phyloP scores from a whole-genome alignment of 1,140 invertebrate genomes.

The Phocides pigmalion region DNA sequence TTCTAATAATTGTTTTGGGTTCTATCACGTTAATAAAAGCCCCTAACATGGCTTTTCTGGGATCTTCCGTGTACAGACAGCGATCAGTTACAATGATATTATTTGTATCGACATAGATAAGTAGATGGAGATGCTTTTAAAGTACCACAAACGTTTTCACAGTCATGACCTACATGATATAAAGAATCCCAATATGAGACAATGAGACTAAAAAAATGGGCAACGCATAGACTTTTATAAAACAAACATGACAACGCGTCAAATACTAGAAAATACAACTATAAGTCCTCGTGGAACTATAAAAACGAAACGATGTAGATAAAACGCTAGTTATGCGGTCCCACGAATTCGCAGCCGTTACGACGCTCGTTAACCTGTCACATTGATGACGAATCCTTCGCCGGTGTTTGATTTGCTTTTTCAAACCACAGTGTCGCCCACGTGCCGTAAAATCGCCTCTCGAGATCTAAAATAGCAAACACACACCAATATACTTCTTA shows the following conservation, averaged over 20 bases:
- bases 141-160: too few species aligned
- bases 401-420: slow-evolving; percentile 7
- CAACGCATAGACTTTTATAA: too few species aligned
- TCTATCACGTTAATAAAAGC: too few species aligned
- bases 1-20: too few species aligned
- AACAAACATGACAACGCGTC: not conserved
- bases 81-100: too few species aligned
- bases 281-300: slow-evolving; percentile 2
- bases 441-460: not conserved
- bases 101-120: too few species aligned
- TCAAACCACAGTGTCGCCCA: slow-evolving; percentile 4
- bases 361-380: slow-evolving; percentile 39
- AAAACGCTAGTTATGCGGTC: slow-evolving; percentile 9
- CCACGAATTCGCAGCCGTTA: slow-evolving; percentile 4
- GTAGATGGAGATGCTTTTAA: too few species aligned
- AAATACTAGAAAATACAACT: not conserved
- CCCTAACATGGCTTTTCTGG: too few species aligned
- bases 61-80: too few species aligned
- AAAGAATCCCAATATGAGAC: too few species aligned
- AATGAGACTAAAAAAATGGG: too few species aligned
- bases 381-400: slow-evolving; percentile 42
- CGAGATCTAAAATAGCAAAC: not conserved
- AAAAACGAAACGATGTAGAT: slow-evolving; percentile 15
- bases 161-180: too few species aligned
- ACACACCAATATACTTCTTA: not conserved